Evolutionary conservation across 2,797 vertebrate species (phyloP), one percentile per base, ranked within the genome.

Genomic region (Leuciscus waleckii): DNA sequence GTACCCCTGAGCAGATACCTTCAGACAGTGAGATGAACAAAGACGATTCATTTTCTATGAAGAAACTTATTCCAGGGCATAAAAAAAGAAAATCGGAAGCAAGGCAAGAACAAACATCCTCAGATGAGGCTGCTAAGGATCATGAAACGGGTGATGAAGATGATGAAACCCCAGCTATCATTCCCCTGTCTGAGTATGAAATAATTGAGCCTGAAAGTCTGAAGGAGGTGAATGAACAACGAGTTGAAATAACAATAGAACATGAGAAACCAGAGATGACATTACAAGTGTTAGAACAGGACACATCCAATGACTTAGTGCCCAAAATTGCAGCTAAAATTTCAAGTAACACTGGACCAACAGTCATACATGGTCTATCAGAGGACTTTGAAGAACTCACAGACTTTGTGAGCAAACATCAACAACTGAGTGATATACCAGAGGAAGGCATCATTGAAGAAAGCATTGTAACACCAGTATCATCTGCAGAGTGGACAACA

Each of bases 131-230:
- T 8, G 93, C 93, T 84, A 96, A 94, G 74, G 95, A 93, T 0
- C 74, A 85, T 51, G 37, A 91, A 84, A 90, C 92, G 80, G 91
- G 79, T 2, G 97, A 98, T 35, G 97, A 98, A 8, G 97, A 98
- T 79, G 94, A 95, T 0, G 97, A 99, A 81, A 96, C 97, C 68
- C 98, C 98, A 26, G 96, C 96, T 26, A 96, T 99, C 65, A 95
- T 99, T 71, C 98, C 98, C 56, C 91, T 99, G 80, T 96, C 97
- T 3, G 97, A 99, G 89, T 98, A 97, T 17, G 96, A 98, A 43
- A 94, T 92, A 4, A 92, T 91, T 39, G 97, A 98, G 49, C 93
- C 90, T 89, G 95, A 95, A 85, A 95, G 94, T 43, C 86, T 93
- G 74, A 93, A n/a, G 67, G 81, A 85, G 76, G 89, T 70, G 87